Conservation (phyloP, 2,888 invertebrate species). For the Coleophora deauratella region DNA sequence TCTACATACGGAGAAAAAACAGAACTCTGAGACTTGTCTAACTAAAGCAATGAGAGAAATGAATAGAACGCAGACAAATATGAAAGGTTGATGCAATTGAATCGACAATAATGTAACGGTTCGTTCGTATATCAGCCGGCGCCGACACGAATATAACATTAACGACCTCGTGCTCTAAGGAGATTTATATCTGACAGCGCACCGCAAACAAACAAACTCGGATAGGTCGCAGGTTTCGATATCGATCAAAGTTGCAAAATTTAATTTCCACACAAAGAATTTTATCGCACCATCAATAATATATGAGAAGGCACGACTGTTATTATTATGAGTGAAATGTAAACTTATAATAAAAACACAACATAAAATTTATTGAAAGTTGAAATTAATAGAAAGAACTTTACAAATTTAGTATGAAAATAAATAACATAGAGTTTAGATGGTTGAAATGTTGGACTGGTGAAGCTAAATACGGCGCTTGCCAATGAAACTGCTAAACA, state of each 20-base stretch:
- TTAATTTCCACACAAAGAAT: background rate
- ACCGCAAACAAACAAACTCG: constrained; percentile 30
- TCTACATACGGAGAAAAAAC: too few species aligned
- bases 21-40: too few species aligned
- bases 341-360: too few species aligned
- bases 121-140: constrained; percentile 51
- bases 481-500: constrained; percentile 18
- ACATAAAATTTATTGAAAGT: too few species aligned
- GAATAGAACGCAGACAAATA: constrained; percentile 43
- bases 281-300: too few species aligned
- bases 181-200: constrained; percentile 65
- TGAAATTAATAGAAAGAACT: too few species aligned
- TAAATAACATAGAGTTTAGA: too few species aligned
- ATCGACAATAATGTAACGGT: constrained; percentile 69
- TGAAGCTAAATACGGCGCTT: too few species aligned
- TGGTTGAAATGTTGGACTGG: too few species aligned
- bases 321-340: too few species aligned
- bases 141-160: constrained; percentile 71
- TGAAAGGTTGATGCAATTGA: constrained; percentile 58
- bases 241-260: background rate
- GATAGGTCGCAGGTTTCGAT: constrained; percentile 1
- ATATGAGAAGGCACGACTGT: background rate
- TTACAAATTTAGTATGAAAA: too few species aligned
- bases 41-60: too few species aligned
- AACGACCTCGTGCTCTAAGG: constrained; percentile 66